These are phyloP conservation scores for Tachysurus vachellii DNA, from an alignment of 2,113 vertebrate genomes.

Conservation along the genomic window DNA sequence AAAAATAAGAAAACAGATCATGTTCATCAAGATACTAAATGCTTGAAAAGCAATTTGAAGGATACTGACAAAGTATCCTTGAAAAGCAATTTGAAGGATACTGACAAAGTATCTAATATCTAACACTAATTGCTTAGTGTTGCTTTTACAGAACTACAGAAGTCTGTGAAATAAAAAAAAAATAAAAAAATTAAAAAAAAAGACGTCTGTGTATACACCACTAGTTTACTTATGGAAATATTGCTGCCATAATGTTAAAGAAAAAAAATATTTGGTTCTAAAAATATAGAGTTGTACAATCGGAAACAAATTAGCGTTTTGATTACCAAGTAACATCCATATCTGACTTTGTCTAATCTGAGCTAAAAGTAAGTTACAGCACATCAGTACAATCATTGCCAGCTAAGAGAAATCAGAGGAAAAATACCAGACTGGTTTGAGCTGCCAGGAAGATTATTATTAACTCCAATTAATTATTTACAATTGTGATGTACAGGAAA, in stretches of 20 bases:
- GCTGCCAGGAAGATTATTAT: no score
- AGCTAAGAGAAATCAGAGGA: no score
- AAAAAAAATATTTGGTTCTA: no score
- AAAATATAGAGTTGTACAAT: not conserved
- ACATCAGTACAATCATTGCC: not conserved
- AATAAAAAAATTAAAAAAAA: not conserved
- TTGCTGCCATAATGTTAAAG: not conserved
- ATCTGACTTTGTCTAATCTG: not conserved
- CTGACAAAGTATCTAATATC: not conserved
- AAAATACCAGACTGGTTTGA: no score
- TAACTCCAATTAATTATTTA: no score
- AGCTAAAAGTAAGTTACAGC: not conserved
- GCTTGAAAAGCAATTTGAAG: not conserved
- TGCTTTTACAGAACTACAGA: not conserved
- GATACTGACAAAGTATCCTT: not conserved
- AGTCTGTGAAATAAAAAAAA: not conserved
- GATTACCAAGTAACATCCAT: not conserved
- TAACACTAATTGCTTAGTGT: not conserved
- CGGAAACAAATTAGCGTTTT: not conserved
- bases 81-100: not conserved
- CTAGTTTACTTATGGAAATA: not conserved
- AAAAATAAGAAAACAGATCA: slow-evolving; percentile 1
- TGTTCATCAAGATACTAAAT: not conserved
- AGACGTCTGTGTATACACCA: not conserved
- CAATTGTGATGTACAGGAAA: no score